phyloP scores from a whole-genome alignment of 2,113 vertebrate genomes.

The Daubentonia madagascariensis region DNA sequence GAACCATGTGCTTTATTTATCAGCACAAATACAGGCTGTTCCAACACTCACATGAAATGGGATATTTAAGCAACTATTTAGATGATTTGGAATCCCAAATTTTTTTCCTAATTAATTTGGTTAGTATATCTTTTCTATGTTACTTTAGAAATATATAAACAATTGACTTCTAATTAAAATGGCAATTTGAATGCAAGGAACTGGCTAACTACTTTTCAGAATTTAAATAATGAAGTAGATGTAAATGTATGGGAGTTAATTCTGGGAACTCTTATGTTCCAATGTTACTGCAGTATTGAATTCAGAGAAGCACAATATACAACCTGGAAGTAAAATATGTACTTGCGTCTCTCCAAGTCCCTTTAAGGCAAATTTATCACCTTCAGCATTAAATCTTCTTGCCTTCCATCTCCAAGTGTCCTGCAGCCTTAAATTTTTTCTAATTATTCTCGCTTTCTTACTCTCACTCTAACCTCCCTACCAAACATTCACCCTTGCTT shows the following conservation, averaged over 20 bases:
- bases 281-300: neutral
- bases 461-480: neutral
- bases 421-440: neutral
- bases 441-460: neutral
- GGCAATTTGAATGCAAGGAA: neutral
- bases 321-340: neutral
- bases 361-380: neutral
- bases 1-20: neutral
- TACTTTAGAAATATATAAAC: constrained; percentile 25
- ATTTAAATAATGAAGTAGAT: constrained; percentile 41
- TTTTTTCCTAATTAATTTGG: constrained; percentile 10
- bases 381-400: neutral
- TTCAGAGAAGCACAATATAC: neutral
- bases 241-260: constrained; percentile 8
- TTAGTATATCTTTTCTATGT: neutral
- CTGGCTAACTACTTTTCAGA: neutral
- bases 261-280: neutral
- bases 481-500: neutral
- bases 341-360: neutral
- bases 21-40: neutral
- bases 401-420: neutral
- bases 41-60: neutral
- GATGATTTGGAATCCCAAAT: neutral
- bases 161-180: neutral
- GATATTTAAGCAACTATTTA: neutral